Conservation (phyloP, 2,797 vertebrate genomes). For the Melanogrammus aeglefinus region DNA sequence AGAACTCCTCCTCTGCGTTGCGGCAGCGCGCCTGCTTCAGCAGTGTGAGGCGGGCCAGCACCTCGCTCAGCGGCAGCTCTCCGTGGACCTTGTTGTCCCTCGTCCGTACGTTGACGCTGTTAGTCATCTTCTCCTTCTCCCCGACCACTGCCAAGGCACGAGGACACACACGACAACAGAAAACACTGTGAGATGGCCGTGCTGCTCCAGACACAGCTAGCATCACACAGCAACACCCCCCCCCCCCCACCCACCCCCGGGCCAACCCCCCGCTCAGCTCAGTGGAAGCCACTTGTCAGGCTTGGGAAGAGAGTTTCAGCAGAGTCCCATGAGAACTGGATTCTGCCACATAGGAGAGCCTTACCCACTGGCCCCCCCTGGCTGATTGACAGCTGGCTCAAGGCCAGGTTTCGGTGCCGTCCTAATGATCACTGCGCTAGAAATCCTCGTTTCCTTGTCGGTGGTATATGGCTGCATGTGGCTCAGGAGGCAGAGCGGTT, state of each 20-base stretch:
- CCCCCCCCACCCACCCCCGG: not conserved
- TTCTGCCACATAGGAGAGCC: not conserved
- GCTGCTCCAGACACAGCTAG: slow-evolving; percentile 45
- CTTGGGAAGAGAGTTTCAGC: not conserved
- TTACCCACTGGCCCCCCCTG: not conserved
- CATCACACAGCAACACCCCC: slow-evolving; percentile 33
- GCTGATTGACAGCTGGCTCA: not conserved
- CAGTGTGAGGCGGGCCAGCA: slow-evolving; percentile 80
- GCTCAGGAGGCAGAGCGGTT: too few species aligned
- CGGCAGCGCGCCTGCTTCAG: slow-evolving; percentile 76
- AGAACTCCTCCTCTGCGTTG: slow-evolving; percentile 88
- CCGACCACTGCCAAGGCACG: slow-evolving; percentile 85
- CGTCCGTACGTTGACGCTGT: slow-evolving; percentile 86
- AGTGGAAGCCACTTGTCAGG: not conserved
- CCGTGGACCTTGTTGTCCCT: slow-evolving; percentile 94
- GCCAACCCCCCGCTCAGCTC: not conserved
- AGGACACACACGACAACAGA: not conserved
- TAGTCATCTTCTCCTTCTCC: slow-evolving; percentile 87
- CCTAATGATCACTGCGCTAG: not conserved
- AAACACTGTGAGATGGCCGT: slow-evolving; percentile 13
- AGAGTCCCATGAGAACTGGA: not conserved
- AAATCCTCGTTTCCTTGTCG: not conserved
- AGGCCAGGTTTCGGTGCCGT: not conserved
- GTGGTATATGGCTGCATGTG: too few species aligned
- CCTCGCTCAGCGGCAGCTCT: slow-evolving; percentile 77